Evolutionary conservation across 2,888 invertebrate species (phyloP).

Genomic region (Salpingus planirostris): DNA sequence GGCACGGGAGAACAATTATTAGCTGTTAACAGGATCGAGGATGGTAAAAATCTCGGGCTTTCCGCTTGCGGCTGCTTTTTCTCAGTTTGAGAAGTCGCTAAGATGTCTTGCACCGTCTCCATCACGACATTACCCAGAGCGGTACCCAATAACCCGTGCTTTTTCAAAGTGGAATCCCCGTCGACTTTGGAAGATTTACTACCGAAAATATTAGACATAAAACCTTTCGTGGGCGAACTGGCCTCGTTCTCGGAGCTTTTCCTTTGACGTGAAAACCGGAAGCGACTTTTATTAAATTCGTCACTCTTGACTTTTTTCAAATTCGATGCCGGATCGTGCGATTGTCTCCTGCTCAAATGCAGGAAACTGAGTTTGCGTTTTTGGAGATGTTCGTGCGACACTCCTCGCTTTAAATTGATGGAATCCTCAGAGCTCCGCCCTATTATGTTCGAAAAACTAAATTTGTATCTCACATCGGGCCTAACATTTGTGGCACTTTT

Average conservation of each 20-base stretch:
- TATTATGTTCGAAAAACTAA: neutral
- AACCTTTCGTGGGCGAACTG: neutral
- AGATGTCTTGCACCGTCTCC: constrained; percentile 44
- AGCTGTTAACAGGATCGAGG: constrained; percentile 13
- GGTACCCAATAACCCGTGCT: constrained; percentile 42
- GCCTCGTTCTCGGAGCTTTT: constrained; percentile 4
- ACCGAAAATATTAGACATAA: too few species aligned
- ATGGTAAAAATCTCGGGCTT: constrained; percentile 9
- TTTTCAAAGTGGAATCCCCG: constrained; percentile 5
- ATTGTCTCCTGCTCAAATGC: constrained; percentile 12
- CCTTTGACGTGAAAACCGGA: constrained; percentile 6
- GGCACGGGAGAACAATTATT: constrained; percentile 25
- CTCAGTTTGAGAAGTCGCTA: constrained; percentile 24
- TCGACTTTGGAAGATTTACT: constrained; percentile 3
- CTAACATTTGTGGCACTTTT: too few species aligned
- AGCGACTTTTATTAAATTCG: constrained; percentile 1
- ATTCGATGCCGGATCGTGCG: constrained; percentile 4
- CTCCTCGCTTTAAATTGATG: constrained; percentile 2
- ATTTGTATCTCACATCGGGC: too few species aligned
- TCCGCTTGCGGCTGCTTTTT: constrained; percentile 15
- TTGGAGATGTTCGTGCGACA: constrained; percentile 7
- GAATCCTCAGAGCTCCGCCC: constrained; percentile 13
- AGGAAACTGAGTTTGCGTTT: constrained; percentile 16
- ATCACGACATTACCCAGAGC: constrained; percentile 51
- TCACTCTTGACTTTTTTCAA: constrained; percentile 11